Base-by-base conservation (phyloP, 64 coral and sea anemone genomes). In the Cladopsammia gracilis region DNA sequence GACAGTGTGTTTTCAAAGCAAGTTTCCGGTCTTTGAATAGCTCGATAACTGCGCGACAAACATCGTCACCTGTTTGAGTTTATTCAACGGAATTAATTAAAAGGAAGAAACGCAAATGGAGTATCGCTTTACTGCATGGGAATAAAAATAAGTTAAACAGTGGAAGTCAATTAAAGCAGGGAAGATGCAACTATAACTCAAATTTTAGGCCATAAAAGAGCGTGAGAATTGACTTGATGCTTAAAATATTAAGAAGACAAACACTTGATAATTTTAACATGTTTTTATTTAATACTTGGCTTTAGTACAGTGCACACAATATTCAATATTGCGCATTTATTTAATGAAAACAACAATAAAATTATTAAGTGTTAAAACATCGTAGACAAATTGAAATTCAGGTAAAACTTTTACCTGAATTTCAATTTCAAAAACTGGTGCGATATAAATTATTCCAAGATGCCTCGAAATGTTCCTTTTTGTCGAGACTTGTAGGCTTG, bases 41-140 rank as follows among this genome's bases (percentile, higher is more conserved):
- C 18, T 67, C 80, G 11, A 67, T 84, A 48, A 62, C 58, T 49
- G 5, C 16, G 19, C 62, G 45, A 47, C 26, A 50, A 75, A 10
- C 3, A 50, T 48, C 50, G 19, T 49, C 80, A 84, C 80, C 80
- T 84, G 80, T 50, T 15, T 12, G 20, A 18, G 80, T 66, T 84
- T 50, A 48, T 84, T 84, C 62, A 84, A 84, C 80, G 80, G 80
- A 50, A 67, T 84, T 14, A 45, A 72, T 10, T 6, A 64, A 62
- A 79, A 79, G 77, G 53, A 9, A 53, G 74, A 59, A 82, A 42
- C 15, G 13, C 5, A 82, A 83, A 49, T 20, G 45, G 1, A 5
- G 45, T 84, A 68, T 84, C 61, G 42, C 42, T 25, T 84, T 20
- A 14, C 24, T 23, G n/a, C n/a, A n/a, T n/a, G 43, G 62, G 20